Conservation (phyloP, 2,797 vertebrate species). For the Threskiornis aethiopicus region DNA sequence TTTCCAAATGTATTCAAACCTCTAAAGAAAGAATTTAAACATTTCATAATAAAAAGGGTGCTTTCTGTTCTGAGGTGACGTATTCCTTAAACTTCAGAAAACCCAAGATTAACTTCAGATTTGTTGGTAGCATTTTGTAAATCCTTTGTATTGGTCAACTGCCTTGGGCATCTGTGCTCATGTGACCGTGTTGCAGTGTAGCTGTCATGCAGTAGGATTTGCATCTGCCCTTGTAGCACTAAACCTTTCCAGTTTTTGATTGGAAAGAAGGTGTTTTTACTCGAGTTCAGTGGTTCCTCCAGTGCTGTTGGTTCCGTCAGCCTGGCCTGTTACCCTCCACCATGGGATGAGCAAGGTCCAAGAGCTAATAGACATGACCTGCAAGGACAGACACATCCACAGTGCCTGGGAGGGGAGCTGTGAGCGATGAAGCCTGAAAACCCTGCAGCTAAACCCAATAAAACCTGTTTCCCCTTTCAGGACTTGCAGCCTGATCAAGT, state of each 20-base stretch:
- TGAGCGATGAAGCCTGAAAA: not conserved
- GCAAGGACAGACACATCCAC: not conserved
- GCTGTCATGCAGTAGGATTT: not conserved
- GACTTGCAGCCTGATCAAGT: not conserved
- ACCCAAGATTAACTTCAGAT: not conserved
- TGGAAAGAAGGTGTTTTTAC: not conserved
- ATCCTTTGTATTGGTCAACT: not conserved
- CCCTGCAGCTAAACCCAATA: not conserved
- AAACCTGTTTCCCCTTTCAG: not conserved
- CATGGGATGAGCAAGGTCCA: not conserved
- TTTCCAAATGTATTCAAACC: not conserved
- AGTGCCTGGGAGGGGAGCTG: not conserved
- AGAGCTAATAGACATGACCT: not conserved
- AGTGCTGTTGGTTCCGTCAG: not conserved
- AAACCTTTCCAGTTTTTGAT: not conserved
- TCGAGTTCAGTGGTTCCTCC: not conserved
- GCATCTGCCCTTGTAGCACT: not conserved
- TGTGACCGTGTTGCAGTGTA: not conserved
- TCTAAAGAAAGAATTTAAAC: not conserved
- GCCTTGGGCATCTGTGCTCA: not conserved
- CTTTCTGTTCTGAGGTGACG: not conserved
- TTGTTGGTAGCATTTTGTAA: not conserved
- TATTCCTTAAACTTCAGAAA: not conserved
- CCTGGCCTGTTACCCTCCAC: not conserved
- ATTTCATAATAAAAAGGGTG: not conserved